Conservation (phyloP, 2,888 invertebrate species). For the Morpho achilles region DNA sequence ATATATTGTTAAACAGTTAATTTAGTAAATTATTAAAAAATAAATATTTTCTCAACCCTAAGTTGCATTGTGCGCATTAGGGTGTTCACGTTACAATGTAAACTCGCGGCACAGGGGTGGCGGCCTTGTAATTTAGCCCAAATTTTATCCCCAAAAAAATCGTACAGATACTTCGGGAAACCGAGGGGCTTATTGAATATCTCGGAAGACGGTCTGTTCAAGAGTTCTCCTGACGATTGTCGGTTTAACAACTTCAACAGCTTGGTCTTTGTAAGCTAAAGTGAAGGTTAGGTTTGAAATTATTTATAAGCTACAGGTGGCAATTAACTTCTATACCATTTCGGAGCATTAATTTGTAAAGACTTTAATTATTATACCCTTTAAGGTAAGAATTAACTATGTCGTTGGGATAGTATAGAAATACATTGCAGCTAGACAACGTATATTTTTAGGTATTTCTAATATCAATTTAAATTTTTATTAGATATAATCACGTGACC, state of each 20-base stretch:
- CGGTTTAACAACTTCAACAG: constrained; percentile 8
- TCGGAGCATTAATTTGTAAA: too few species aligned
- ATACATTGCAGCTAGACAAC: too few species aligned
- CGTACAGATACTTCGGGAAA: constrained; percentile 39
- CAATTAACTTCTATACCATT: too few species aligned
- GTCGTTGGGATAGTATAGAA: too few species aligned
- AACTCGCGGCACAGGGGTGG: constrained; percentile 61
- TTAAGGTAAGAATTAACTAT: too few species aligned
- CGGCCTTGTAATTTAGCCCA: constrained; percentile 75
- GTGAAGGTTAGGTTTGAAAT: too few species aligned
- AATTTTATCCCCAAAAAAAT: constrained; percentile 66
- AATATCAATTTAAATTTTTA: too few species aligned
- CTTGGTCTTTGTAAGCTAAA: not conserved
- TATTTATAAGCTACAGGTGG: not conserved
- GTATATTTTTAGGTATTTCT: too few species aligned
- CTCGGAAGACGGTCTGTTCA: constrained; percentile 51
- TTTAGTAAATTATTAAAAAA: not conserved
- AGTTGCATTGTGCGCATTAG: constrained; percentile 68
- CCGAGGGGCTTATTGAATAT: constrained; percentile 51
- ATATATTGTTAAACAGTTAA: constrained; percentile 4
- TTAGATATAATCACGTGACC: too few species aligned
- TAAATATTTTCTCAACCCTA: constrained; percentile 47
- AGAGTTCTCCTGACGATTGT: constrained; percentile 52
- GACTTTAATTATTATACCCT: too few species aligned
- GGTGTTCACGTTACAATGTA: constrained; percentile 76